phyloP scores from a whole-genome alignment of 2,797 vertebrate species.

The Mycteria americana region DNA sequence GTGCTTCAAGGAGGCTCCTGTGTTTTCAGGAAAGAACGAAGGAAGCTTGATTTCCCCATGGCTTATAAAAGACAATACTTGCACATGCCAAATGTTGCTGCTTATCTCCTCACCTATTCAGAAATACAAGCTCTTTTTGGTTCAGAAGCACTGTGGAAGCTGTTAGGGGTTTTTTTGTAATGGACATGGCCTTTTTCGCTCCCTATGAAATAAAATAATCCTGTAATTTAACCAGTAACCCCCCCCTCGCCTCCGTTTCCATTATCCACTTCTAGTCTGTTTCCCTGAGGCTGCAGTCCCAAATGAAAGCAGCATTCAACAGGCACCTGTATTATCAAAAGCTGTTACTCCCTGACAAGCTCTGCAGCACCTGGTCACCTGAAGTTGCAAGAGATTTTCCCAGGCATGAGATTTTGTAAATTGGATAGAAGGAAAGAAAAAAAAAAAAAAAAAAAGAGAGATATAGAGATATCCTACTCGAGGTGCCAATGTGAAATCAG shows the following conservation, averaged over 20 bases:
- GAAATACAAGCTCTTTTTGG: not conserved
- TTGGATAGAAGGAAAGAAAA: too few relatives aligned
- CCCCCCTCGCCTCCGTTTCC: not conserved
- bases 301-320: not conserved
- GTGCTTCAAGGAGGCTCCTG: not conserved
- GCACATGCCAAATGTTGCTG: not conserved
- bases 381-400: not conserved
- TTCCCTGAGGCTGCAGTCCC: not conserved
- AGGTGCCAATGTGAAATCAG: not conserved
- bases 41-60: constrained; percentile 18
- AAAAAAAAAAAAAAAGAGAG: too few relatives aligned
- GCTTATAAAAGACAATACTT: constrained; percentile 1
- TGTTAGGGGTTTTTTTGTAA: not conserved
- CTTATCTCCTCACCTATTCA: not conserved
- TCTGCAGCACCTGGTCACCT: not conserved
- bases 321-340: not conserved
- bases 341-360: not conserved
- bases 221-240: not conserved
- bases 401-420: not conserved
- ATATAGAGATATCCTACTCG: fast-evolving
- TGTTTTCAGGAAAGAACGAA: not conserved
- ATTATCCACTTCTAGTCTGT: not conserved
- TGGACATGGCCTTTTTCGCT: not conserved
- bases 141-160: not conserved
- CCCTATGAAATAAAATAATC: not conserved